Evolutionary conservation across 2,113 vertebrate genomes (phyloP).

Genomic region (Panthera leo): DNA sequence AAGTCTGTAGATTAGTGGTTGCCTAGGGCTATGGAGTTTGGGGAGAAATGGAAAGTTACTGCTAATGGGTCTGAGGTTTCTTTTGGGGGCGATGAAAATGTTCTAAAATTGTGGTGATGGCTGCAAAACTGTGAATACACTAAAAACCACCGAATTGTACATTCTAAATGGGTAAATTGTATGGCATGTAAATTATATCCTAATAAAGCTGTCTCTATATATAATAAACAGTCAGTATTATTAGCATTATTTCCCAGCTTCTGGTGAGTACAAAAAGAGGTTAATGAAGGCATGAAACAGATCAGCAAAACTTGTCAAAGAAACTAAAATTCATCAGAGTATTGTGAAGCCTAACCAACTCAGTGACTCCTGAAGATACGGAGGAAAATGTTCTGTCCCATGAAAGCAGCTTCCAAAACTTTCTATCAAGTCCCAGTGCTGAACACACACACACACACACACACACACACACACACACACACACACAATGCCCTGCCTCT

Average conservation of each 20-base stretch:
- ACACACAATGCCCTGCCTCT: background rate
- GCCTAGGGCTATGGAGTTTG: background rate
- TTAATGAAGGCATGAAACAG: background rate
- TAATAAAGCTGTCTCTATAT: background rate
- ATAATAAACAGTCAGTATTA: background rate
- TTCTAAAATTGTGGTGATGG: background rate
- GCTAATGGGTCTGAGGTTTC: background rate
- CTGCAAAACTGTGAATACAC: background rate
- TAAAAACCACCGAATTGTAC: background rate
- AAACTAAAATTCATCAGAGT: background rate
- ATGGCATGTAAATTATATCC: background rate
- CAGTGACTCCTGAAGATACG: background rate
- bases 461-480: background rate
- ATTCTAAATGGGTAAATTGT: background rate
- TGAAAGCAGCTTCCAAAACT: background rate
- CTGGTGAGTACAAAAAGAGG: constrained; percentile 12
- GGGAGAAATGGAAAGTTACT: background rate
- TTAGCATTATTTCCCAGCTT: background rate
- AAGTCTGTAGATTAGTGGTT: background rate
- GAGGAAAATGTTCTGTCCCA: background rate
- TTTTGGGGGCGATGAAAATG: background rate
- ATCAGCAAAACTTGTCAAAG: background rate
- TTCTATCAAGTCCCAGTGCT: constrained; percentile 1
- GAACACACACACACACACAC: background rate
- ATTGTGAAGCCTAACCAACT: background rate